Evolutionary conservation across 2,113 vertebrate species (phyloP).

Genomic region (Osmerus eperlanus): DNA sequence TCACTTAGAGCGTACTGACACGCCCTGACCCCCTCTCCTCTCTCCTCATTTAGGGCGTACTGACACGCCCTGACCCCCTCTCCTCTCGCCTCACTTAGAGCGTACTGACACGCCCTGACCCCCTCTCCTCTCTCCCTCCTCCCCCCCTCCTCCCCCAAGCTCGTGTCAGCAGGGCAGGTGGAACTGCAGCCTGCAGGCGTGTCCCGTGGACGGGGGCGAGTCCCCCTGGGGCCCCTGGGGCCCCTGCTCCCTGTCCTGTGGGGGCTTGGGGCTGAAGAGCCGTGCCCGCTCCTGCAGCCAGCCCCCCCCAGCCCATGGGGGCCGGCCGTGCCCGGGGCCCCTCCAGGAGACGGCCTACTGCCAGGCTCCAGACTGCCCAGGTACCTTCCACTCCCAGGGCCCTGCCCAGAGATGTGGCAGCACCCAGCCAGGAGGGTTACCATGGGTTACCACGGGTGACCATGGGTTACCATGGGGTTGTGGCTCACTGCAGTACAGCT

Average conservation of each 20-base stretch:
- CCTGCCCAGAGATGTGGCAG: neutral
- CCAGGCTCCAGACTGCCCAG: constrained; percentile 71
- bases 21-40: neutral
- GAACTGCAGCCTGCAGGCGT: constrained; percentile 72
- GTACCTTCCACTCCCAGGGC: neutral
- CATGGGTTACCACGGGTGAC: too few species aligned
- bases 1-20: too few species aligned
- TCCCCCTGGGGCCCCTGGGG: constrained; percentile 77
- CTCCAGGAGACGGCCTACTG: constrained; percentile 75
- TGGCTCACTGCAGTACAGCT: too few species aligned
- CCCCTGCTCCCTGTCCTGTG: constrained; percentile 79
- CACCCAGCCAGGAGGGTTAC: neutral
- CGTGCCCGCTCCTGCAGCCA: constrained; percentile 70
- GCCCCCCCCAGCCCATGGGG: constrained; percentile 65
- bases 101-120: too few species aligned
- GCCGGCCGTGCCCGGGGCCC: constrained; percentile 70
- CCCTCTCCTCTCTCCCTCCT: neutral
- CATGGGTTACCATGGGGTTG: too few species aligned
- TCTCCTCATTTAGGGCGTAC: neutral
- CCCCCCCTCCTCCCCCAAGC: constrained; percentile 47
- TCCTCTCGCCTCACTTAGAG: neutral
- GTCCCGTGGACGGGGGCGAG: constrained; percentile 65
- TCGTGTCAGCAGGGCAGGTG: constrained; percentile 74
- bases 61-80: neutral
- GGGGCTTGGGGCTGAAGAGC: constrained; percentile 77